Base-by-base conservation (phyloP, 1,140 invertebrate species). In the Drosophila bocki region DNA sequence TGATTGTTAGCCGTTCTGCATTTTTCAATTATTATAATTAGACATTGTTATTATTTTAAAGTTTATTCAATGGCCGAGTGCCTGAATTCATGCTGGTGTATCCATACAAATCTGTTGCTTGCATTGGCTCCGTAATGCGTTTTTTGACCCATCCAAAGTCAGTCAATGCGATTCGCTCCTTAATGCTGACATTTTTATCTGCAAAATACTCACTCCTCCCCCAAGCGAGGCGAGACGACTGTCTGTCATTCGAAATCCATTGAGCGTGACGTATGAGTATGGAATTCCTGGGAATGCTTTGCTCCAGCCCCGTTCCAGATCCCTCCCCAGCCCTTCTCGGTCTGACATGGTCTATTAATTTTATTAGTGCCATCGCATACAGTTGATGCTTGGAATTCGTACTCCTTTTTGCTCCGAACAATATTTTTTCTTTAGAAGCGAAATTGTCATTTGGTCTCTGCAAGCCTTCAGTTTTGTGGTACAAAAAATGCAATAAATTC, bases 291-390 rank as follows among this genome's bases (percentile, higher is more conserved):
- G 59, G 32, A 57, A 58, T 59, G 32, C 41, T 33, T 29, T 44
- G 22, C 33, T 22, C 8, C 53, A 29, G 59, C 22, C 53, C 35
- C 19, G 2, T 33, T 2, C 44, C 33, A 35, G 26, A 9, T 32
- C 12, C 45, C 22, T 11, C 44, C 26, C 7, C 22, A n/a, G 22
- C 26, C 22, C 47, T 29, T 33, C 32, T 56, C 26, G 57, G 63
- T 19, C 57, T 71, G 67, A 63, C 57, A 75, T 56, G 77, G 74
- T 85, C 82, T 86, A 85, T 86, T 86, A 81, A 85, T 86, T 85
- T 85, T 78, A 86, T 78, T 78, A 78, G 82, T 67, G 57, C 22
- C 74, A 62, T 58, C 48, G 74, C 68, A 78, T 63, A 56, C 47
- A 47, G 29, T 22, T 48, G 12, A 61, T 22, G 72, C 61, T 58